phyloP scores from a whole-genome alignment of 2,113 vertebrate genomes.

The Chroicocephalus ridibundus region DNA sequence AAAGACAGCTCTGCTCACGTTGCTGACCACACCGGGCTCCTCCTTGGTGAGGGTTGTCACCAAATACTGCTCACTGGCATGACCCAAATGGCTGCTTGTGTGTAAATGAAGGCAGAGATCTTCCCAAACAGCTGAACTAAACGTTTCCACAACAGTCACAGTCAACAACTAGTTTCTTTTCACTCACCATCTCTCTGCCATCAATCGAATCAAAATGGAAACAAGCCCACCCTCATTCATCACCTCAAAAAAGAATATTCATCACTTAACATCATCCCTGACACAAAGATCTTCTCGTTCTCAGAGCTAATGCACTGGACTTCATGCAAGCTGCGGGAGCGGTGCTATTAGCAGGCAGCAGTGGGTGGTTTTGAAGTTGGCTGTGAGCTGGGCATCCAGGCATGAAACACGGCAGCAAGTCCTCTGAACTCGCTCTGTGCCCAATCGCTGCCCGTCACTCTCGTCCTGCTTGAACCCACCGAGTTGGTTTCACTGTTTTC shows the following conservation, averaged over 20 bases:
- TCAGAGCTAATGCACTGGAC: background rate
- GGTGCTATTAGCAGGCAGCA: background rate
- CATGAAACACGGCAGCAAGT: background rate
- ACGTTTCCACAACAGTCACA: background rate
- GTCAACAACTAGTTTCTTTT: background rate
- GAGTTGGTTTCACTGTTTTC: background rate
- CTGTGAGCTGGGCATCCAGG: background rate
- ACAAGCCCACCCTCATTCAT: background rate
- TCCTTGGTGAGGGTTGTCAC: background rate
- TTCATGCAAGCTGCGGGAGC: background rate
- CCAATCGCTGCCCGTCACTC: background rate
- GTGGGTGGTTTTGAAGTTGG: background rate
- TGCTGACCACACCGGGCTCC: background rate
- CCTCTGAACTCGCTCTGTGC: background rate
- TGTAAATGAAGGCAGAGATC: background rate
- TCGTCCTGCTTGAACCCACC: background rate
- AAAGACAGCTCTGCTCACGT: background rate
- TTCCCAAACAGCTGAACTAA: background rate
- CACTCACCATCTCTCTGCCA: background rate
- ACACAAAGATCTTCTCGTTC: background rate
- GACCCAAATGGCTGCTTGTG: background rate
- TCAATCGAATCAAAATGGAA: background rate
- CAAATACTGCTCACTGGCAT: background rate
- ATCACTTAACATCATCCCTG: background rate
- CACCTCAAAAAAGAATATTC: background rate